phyloP scores from a whole-genome alignment of 2,888 invertebrate species.

The Luperina testacea region DNA sequence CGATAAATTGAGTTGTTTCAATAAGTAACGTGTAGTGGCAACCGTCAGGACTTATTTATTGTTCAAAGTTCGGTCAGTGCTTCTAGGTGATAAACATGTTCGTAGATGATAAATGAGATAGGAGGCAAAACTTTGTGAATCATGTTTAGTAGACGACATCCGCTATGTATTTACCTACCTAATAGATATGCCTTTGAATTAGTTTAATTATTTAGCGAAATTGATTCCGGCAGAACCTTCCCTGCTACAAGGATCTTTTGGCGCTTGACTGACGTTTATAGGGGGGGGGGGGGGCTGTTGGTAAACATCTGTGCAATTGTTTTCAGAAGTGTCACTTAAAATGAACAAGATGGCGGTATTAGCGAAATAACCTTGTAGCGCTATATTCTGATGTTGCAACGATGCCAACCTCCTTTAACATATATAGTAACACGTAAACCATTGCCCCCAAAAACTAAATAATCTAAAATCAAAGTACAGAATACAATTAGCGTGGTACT shows the following conservation, averaged over 20 bases:
- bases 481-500: conserved; percentile 19
- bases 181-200: neutral
- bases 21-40: conserved; percentile 28
- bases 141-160: too few species aligned
- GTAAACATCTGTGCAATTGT: neutral
- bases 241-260: neutral
- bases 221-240: neutral
- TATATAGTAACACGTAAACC: neutral
- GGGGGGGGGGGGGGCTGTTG: neutral
- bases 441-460: neutral
- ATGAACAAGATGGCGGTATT: neutral
- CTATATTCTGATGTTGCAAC: neutral
- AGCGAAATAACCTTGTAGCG: neutral
- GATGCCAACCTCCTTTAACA: too few species aligned
- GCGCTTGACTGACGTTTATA: neutral
- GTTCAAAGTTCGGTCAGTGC: neutral
- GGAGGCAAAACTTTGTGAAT: neutral
- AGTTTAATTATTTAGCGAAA: neutral
- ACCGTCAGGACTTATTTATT: conserved; percentile 21
- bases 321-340: neutral
- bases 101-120: neutral
- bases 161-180: neutral
- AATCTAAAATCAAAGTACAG: conserved; percentile 1
- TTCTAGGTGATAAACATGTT: conserved; percentile 5
- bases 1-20: conserved; percentile 40